These are phyloP conservation scores for Quadroppia sp. DNA, from an alignment of 2,888 invertebrate genomes.

Conservation along the genomic window DNA sequence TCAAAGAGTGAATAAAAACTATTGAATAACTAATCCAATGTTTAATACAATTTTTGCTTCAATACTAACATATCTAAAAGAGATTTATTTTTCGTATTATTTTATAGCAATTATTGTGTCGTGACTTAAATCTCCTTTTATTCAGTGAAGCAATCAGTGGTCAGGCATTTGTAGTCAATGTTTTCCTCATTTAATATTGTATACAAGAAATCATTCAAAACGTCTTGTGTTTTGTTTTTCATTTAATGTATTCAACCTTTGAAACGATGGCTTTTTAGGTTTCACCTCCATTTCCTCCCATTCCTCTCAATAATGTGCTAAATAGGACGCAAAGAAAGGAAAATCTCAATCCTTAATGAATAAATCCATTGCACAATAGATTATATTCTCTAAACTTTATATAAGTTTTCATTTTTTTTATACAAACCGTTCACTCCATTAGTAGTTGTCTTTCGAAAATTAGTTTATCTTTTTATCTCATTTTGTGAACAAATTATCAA, in stretches of 20 bases:
- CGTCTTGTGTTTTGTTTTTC: neutral
- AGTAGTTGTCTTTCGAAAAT: no score
- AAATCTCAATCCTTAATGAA: neutral
- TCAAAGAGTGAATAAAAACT: no score
- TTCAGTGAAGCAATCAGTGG: neutral
- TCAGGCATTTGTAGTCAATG: conserved; percentile 14
- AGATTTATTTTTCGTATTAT: neutral
- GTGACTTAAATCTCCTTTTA: conserved; percentile 12
- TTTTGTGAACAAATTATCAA: neutral
- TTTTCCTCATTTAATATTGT: conserved; percentile 23
- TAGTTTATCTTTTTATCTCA: no score
- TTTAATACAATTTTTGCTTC: neutral
- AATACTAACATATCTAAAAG: neutral
- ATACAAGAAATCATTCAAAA: neutral
- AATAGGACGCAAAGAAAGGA: conserved; percentile 3
- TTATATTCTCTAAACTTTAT: neutral
- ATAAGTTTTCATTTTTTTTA: no score
- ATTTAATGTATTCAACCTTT: neutral
- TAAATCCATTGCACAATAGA: neutral
- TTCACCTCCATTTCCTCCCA: neutral
- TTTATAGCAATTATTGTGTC: neutral
- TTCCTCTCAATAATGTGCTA: neutral
- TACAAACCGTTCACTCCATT: no score
- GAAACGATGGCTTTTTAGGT: neutral
- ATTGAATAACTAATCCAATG: neutral